A percentile compares a stretch with the other conserved stretches of the same genome.
Evolutionary conservation across 2,797 vertebrate species (phyloP).

Genomic region (Artibeus jamaicensis): DNA sequence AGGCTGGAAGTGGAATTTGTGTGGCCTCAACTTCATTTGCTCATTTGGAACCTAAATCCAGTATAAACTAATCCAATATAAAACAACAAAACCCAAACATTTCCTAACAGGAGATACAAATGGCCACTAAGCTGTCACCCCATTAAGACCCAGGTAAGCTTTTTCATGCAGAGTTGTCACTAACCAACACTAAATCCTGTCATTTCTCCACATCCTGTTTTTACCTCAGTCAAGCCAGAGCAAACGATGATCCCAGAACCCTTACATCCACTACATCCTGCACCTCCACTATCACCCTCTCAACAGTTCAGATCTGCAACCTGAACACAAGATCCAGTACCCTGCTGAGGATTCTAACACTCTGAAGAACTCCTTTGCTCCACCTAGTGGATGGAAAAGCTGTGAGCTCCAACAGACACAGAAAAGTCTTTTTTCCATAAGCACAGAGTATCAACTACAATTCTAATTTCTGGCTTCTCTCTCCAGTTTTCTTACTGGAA

Average conservation of each 20-base stretch:
- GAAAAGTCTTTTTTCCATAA: slow-evolving; percentile 17
- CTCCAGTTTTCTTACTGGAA: not conserved
- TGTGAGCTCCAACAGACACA: not conserved
- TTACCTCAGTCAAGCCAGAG: not conserved
- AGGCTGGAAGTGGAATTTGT: not conserved
- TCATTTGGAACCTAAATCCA: not conserved
- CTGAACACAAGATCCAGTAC: not conserved
- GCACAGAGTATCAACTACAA: not conserved
- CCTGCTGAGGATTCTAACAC: not conserved
- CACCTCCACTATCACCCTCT: not conserved
- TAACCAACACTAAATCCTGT: not conserved
- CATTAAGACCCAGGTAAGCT: not conserved
- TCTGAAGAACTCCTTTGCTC: not conserved
- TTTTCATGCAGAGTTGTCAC: not conserved
- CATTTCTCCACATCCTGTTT: not conserved
- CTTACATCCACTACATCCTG: not conserved
- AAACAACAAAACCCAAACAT: not conserved
- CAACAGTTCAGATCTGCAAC: not conserved
- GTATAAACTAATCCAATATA: not conserved
- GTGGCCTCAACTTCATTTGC: not conserved
- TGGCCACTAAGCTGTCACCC: not conserved
- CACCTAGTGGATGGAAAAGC: not conserved
- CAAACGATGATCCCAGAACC: not conserved
- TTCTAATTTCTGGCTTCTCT: not conserved
- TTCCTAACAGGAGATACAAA: not conserved